Evolutionary conservation across 2,888 invertebrate genomes (phyloP), one percentile per base, ranked within the genome.

Genomic region (Cyaniris semiargus): DNA sequence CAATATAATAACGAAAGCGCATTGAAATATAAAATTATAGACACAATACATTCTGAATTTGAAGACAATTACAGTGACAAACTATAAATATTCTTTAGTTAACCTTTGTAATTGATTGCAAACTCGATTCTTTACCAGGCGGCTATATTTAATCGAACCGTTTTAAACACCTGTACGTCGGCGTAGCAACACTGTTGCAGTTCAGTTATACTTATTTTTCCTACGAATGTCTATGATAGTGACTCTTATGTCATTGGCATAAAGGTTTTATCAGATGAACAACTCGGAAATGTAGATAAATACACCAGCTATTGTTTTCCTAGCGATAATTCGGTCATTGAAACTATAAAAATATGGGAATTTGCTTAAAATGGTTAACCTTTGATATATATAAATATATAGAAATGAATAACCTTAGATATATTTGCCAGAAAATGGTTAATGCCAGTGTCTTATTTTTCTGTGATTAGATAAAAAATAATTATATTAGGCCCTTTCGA

Each of bases 31-130:
- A 15, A 15, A 48, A 44, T 13, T 3, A 48, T 15, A 53, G 18
- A 53, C 4, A 13, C 53, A 15, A 53, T 53, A 53, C 53, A 18
- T 13, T 48, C 6, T 53, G 21, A 58, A 60, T 60, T 10, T 60
- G 4, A 60, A 60, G 1, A 13, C 27, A 15, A 66, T 58, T n/a
- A 66, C 23, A 66, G 27, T 66, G 66, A 27, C 66, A 27, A 66
- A 66, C 66, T 27, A 27, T 66, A 66, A 66, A 31, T 27, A 66
- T 66, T 66, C 66, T 27, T 27, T 31, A 66, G 15, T 66, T 66
- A 66, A 66, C 27, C 66, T 27, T 66, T 66, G 66, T 27, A 18
- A 66, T 66, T 27, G 66, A 27, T 66, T 66, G 66, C 27, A 27
- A 66, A 66, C 66, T 66, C 66, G 66, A 27, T 31, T 66, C 66